phyloP scores from a whole-genome alignment of 1,140 invertebrate genomes.

The Diabrotica virgifera region DNA sequence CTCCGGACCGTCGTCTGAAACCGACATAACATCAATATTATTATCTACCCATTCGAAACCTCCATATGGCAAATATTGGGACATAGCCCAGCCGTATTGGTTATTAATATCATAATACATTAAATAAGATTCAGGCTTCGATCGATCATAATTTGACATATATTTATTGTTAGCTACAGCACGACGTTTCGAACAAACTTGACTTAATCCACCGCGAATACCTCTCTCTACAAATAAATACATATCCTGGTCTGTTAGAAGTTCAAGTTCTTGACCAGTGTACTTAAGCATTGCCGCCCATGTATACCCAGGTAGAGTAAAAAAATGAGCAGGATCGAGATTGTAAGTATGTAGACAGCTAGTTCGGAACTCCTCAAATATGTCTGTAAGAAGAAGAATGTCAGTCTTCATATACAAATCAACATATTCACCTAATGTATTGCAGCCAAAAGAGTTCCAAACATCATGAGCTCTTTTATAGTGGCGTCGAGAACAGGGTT shows the following conservation, averaged over 20 bases:
- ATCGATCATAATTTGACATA: slow-evolving; percentile 46
- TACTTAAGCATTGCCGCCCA: slow-evolving; percentile 39
- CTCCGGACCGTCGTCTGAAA: slow-evolving; percentile 31
- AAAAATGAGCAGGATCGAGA: slow-evolving; percentile 45
- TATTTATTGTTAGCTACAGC: slow-evolving; percentile 47
- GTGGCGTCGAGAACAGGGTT: slow-evolving; percentile 40
- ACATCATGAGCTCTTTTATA: slow-evolving; percentile 44
- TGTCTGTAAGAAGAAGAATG: slow-evolving; percentile 47
- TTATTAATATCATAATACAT: slow-evolving; percentile 55
- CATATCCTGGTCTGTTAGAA: slow-evolving; percentile 46
- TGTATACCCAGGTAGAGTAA: slow-evolving; percentile 42
- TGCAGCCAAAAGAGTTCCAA: slow-evolving; percentile 47
- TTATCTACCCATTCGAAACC: slow-evolving; percentile 50
- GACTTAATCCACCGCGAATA: slow-evolving; percentile 44
- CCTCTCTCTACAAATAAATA: slow-evolving; percentile 42
- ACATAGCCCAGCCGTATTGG: slow-evolving; percentile 54
- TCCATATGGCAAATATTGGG: slow-evolving; percentile 45
- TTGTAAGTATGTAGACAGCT: slow-evolving; percentile 38
- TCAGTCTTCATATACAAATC: slow-evolving; percentile 50
- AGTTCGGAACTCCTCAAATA: slow-evolving; percentile 49
- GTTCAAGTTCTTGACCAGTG: slow-evolving; percentile 36
- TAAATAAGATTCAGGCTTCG: slow-evolving; percentile 41
- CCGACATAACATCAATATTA: slow-evolving; percentile 19
- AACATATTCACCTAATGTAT: slow-evolving; percentile 47
- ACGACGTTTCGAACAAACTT: slow-evolving; percentile 39